Base-by-base conservation (phyloP, 1,140 invertebrate genomes). In the Cephus cinctus region DNA sequence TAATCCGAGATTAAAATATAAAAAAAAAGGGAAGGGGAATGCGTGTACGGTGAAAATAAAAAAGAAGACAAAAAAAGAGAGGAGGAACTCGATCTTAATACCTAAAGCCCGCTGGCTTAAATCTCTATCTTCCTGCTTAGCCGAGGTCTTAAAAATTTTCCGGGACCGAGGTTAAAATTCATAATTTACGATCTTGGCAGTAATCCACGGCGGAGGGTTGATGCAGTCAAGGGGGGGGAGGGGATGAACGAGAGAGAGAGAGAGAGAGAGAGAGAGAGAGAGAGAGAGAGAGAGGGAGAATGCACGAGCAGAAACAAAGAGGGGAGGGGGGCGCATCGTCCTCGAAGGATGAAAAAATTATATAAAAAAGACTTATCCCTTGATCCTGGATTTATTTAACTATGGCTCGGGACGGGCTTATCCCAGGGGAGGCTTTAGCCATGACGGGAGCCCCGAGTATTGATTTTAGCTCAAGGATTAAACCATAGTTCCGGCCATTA, bases 381-480 rank as follows among this genome's bases (percentile, higher is more conserved):
- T 75, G 69, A 76, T 76, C 74, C 73, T 56, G 74, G 73, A 76
- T 76, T 76, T 76, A 76, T 76, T 75, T 75, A 74, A 76, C 68
- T 75, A 75, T 71, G 69, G 71, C 65, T 67, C 66, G 65, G 63
- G 65, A 61, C 57, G 69, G 62, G 73, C 70, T 76, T 75, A 76
- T 76, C 73, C 72, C 71, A 60, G 63, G 74, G 74, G 71, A 71
- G 71, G 68, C 67, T 75, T 75, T 72, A 59, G 63, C 61, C 62
- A 44, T 50, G 52, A 39, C 43, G 55, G 56, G 64, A 71, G 66
- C 61, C 66, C 63, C 59, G 60, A 59, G 69, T 76, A 76, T 76
- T 75, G 74, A 76, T 76, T 76, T 76, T 71, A 73, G 71, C 68
- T 72, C 59, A 57, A 64, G 69, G 73, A 76, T 76, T 76, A 76